Percentiles rank a stretch among this genome's conserved stretches.
Conservation (phyloP, 2,113 vertebrate species). For the Peromyscus polionotus region DNA sequence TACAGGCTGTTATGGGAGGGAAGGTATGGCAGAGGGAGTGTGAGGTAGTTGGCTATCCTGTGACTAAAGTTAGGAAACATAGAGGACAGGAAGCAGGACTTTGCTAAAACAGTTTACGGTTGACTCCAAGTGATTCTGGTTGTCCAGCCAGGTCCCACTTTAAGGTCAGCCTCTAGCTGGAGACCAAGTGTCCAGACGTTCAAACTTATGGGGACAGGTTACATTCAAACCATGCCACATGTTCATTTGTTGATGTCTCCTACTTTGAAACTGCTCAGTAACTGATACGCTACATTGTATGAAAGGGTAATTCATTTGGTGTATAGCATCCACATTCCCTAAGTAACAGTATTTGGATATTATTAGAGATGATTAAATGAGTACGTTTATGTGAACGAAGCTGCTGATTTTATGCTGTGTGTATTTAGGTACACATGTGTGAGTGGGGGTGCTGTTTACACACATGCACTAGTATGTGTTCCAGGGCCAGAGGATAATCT, state of each 20-base stretch:
- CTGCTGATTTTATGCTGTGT: not conserved
- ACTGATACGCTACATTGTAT: not conserved
- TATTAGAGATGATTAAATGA: conserved; percentile 15
- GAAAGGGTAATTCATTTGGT: conserved; percentile 51
- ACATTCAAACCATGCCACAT: not conserved
- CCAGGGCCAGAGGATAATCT: not conserved
- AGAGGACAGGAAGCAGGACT: not conserved
- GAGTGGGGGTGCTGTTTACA: not conserved
- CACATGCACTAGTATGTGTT: not conserved
- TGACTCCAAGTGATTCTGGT: not conserved
- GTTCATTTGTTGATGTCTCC: conserved; percentile 27
- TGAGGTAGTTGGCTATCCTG: too few relatives aligned
- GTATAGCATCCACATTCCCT: not conserved
- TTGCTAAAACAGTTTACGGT: not conserved
- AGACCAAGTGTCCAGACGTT: not conserved
- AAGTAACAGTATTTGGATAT: not conserved
- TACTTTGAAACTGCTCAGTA: not conserved
- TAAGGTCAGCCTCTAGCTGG: too few relatives aligned
- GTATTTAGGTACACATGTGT: not conserved
- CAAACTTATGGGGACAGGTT: not conserved
- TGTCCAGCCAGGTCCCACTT: too few relatives aligned
- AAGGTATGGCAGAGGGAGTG: fast-evolving
- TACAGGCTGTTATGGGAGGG: too few relatives aligned
- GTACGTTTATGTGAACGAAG: not conserved
- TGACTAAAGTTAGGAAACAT: not conserved